Evolutionary conservation across 2,797 vertebrate genomes (phyloP).

Genomic region (Enteromius anoplus): DNA sequence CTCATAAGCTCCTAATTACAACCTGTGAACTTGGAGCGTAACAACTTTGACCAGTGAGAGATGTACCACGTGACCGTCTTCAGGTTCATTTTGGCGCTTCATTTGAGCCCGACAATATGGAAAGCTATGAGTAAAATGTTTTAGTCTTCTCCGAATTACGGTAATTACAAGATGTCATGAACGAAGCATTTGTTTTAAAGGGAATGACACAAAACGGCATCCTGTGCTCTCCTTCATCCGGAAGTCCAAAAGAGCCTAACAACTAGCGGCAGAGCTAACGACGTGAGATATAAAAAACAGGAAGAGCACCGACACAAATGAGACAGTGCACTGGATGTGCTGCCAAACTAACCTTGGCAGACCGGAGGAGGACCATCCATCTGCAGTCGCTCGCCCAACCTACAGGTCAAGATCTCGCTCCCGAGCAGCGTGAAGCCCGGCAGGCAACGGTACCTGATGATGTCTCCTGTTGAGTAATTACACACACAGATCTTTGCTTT

Average conservation of each 20-base stretch:
- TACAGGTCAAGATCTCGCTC: conserved; percentile 93
- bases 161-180: too few relatives aligned
- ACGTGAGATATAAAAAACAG: conserved; percentile 1
- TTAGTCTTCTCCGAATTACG: too few relatives aligned
- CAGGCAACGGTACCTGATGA: conserved; percentile 93
- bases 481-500: conserved; percentile 38
- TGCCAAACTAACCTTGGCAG: conserved; percentile 86
- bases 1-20: too few relatives aligned
- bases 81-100: too few relatives aligned
- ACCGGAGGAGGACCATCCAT: conserved; percentile 92
- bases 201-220: background rate
- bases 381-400: conserved; percentile 91
- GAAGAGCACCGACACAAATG: conserved; percentile 38
- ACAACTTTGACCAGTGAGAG: too few relatives aligned
- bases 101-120: too few relatives aligned
- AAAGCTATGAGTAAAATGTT: too few relatives aligned
- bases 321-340: conserved; percentile 20
- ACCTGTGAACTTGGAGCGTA: too few relatives aligned
- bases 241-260: conserved; percentile 13
- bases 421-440: conserved; percentile 96
- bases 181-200: background rate
- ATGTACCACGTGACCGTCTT: too few relatives aligned
- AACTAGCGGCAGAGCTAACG: conserved; percentile 1
- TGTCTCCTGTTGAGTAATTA: conserved; percentile 85
- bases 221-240: background rate